These are phyloP conservation scores for Leptura quadrifasciata DNA, from an alignment of 2,888 invertebrate genomes.

Conservation along the genomic window DNA sequence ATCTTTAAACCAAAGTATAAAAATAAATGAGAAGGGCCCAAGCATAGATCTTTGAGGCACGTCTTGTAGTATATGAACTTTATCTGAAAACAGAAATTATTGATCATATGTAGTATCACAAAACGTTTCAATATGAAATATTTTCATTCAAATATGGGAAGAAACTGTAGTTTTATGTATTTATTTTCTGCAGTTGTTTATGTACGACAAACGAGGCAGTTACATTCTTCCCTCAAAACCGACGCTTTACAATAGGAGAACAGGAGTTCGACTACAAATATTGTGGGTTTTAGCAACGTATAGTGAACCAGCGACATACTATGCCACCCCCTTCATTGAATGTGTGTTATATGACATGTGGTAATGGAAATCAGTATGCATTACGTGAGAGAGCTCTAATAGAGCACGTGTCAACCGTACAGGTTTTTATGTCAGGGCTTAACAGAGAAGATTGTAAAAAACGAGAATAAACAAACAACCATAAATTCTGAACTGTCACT, in stretches of 20 bases:
- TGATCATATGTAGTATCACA: too few relatives aligned
- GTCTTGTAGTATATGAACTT: too few relatives aligned
- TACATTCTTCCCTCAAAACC: background rate
- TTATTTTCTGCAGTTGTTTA: too few relatives aligned
- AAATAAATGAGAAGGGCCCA: too few relatives aligned
- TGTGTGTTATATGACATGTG: background rate
- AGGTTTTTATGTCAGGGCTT: background rate
- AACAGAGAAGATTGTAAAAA: background rate
- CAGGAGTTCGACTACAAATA: background rate
- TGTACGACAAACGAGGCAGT: background rate
- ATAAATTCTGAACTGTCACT: too few relatives aligned
- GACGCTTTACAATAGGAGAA: background rate
- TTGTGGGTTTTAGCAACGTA: background rate
- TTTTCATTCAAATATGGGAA: too few relatives aligned
- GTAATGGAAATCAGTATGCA: background rate
- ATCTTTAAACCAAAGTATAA: too few relatives aligned
- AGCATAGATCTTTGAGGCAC: too few relatives aligned
- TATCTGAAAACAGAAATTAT: too few relatives aligned
- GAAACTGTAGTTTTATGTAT: too few relatives aligned
- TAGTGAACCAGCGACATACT: background rate
- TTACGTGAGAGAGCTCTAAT: background rate
- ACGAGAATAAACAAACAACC: background rate
- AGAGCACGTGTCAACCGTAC: background rate
- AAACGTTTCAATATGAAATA: too few relatives aligned
- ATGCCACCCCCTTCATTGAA: background rate